Conservation (phyloP, 2,888 invertebrate species). For the Agriopis marginaria region DNA sequence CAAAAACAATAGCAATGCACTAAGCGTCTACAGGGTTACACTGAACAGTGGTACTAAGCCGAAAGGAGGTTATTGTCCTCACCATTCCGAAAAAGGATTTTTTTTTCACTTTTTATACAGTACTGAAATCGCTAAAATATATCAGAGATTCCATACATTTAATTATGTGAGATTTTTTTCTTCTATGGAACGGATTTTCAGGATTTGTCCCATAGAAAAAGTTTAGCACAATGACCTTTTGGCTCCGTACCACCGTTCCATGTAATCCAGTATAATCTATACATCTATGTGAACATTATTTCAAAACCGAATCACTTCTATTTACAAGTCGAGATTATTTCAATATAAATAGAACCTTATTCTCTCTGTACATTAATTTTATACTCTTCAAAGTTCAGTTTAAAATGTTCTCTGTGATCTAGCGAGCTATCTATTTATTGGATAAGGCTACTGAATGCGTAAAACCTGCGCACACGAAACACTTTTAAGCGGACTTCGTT, state of each 20-base stretch:
- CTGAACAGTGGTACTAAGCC: no score
- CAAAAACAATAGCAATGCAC: slow-evolving; percentile 46
- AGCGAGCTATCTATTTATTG: slow-evolving; percentile 38
- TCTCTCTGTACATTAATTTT: slow-evolving; percentile 79
- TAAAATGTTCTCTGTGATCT: slow-evolving; percentile 42
- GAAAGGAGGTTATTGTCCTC: no score
- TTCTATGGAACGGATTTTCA: no score
- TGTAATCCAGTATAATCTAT: slow-evolving; percentile 43
- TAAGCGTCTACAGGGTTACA: slow-evolving; percentile 46
- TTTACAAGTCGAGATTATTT: slow-evolving; percentile 61
- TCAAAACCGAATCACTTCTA: slow-evolving; percentile 67
- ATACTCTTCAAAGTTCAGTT: slow-evolving; percentile 55
- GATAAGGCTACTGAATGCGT: slow-evolving; percentile 12
- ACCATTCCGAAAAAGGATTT: no score
- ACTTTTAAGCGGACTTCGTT: not conserved
- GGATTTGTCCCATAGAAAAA: no score
- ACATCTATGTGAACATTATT: slow-evolving; percentile 56
- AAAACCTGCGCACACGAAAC: not conserved
- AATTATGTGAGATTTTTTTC: no score
- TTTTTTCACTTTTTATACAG: no score
- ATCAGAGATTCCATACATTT: no score
- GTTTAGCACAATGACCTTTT: no score
- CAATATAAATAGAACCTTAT: slow-evolving; percentile 70
- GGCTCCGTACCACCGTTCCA: no score
- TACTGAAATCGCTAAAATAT: no score